Percentiles rank a stretch among this genome's conserved stretches.
phyloP scores from a whole-genome alignment of 2,113 vertebrate genomes.

The Osmerus mordax region DNA sequence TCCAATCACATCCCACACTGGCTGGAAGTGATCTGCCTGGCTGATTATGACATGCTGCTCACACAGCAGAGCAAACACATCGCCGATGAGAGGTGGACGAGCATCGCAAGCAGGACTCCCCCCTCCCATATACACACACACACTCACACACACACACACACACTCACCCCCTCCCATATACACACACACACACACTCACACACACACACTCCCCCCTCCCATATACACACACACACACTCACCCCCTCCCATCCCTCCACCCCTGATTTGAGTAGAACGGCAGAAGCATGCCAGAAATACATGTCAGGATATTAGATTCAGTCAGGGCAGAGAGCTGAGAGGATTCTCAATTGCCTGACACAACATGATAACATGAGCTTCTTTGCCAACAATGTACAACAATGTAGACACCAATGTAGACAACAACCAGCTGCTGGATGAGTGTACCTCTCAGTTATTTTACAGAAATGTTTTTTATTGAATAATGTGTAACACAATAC shows the following conservation, averaged over 20 bases:
- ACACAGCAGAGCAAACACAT: constrained; percentile 33
- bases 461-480: no score
- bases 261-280: constrained; percentile 8
- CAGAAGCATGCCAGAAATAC: constrained; percentile 35
- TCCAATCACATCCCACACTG: constrained; percentile 55
- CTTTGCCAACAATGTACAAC: neutral
- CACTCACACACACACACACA: no score
- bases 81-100: constrained; percentile 9
- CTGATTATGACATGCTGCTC: constrained; percentile 52
- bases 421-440: no score
- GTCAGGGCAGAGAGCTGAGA: constrained; percentile 11
- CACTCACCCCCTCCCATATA: no score
- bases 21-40: constrained; percentile 60
- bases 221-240: no score
- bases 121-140: no score
- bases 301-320: constrained; percentile 32
- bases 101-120: constrained; percentile 37
- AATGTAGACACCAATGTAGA: neutral
- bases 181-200: no score
- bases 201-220: no score
- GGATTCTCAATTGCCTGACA: constrained; percentile 1
- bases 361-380: neutral
- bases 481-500: no score
- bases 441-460: no score
- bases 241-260: no score